Conservation (phyloP, 2,888 invertebrate genomes). For the Dolichopus griseipennis region DNA sequence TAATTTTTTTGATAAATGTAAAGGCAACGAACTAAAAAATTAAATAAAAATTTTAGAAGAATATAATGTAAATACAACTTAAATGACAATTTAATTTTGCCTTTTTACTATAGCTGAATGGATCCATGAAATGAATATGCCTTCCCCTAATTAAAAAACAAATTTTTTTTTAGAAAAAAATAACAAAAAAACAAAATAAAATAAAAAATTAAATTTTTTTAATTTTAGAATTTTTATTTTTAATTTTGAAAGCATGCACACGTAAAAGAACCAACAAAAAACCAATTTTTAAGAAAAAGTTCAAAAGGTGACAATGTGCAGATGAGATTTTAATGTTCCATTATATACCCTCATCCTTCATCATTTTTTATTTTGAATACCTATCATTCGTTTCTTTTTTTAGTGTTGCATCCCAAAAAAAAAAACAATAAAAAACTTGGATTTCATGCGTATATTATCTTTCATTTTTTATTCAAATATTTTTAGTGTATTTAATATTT, state of each 20-base stretch:
- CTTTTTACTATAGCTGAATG: no score
- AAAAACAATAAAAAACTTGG: not conserved
- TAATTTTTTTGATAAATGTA: no score
- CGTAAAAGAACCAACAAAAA: not conserved
- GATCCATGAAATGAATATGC: no score
- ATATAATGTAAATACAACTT: no score
- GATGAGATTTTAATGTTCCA: constrained; percentile 6
- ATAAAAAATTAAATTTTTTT: not conserved
- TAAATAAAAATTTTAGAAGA: no score
- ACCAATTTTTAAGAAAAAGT: not conserved
- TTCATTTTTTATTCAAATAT: not conserved
- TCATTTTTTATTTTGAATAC: not conserved
- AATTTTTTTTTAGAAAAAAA: no score
- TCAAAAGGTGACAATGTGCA: constrained; percentile 6
- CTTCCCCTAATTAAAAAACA: no score
- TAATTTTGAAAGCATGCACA: not conserved
- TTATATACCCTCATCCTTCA: constrained; percentile 1
- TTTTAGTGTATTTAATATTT: no score
- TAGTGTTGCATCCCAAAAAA: not conserved
- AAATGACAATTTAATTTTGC: no score
- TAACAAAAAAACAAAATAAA: no score
- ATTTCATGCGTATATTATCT: not conserved
- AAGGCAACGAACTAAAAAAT: no score
- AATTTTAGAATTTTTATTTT: constrained; percentile 2
- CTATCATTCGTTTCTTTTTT: not conserved